These are phyloP conservation scores for Villa cingulata DNA, from an alignment of 2,888 invertebrate species.

Conservation along the genomic window DNA sequence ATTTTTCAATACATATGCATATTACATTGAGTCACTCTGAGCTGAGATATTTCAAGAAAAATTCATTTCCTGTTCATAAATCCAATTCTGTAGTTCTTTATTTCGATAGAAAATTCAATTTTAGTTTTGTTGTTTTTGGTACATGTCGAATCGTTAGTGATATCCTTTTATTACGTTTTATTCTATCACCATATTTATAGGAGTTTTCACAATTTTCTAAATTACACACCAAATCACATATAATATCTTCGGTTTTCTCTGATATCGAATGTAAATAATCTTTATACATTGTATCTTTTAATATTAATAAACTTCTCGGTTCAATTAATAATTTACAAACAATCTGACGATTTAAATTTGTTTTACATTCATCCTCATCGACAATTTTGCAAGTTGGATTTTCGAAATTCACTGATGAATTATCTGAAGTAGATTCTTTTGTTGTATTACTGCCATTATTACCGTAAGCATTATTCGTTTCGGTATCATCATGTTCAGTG, in stretches of 20 bases:
- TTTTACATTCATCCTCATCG: neutral
- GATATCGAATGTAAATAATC: conserved; percentile 77
- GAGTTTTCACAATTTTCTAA: conserved; percentile 45
- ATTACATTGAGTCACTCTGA: no score
- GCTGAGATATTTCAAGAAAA: no score
- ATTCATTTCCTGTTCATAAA: no score
- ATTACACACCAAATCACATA: conserved; percentile 49
- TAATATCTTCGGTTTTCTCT: conserved; percentile 50
- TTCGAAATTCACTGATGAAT: neutral
- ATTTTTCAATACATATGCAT: no score
- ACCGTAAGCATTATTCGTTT: conserved; percentile 25
- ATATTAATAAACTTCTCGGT: conserved; percentile 73
- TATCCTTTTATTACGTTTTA: conserved; percentile 68
- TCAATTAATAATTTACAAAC: conserved; percentile 70
- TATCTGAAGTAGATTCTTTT: neutral
- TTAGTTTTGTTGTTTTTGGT: conserved; percentile 69
- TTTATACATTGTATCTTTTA: conserved; percentile 70
- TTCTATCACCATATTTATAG: conserved; percentile 41
- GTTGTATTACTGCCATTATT: conserved; percentile 22
- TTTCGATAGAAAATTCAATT: conserved; percentile 41
- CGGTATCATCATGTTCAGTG: neutral
- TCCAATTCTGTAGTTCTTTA: no score
- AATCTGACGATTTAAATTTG: conserved; percentile 17
- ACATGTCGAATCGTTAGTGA: conserved; percentile 90
- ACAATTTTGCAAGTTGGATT: neutral